A percentile compares a stretch with the other conserved stretches of the same genome.
Conservation (phyloP, 2,888 invertebrate species). For the Macrosoma leucophasiata region DNA sequence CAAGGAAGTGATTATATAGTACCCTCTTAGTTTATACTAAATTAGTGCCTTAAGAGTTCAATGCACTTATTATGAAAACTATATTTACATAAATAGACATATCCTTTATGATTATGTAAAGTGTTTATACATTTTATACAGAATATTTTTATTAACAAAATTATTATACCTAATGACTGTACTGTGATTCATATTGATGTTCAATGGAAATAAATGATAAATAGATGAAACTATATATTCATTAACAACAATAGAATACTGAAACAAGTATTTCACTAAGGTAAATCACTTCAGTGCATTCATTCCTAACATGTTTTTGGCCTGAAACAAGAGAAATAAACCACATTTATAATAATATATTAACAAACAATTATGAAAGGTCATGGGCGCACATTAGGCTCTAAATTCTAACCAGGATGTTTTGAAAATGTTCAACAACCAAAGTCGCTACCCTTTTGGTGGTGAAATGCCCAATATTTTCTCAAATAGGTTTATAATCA, state of each 20-base stretch:
- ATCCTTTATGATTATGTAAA: constrained; percentile 32
- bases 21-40: constrained; percentile 40
- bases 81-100: constrained; percentile 19
- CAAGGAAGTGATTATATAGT: constrained; percentile 70
- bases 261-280: constrained; percentile 6
- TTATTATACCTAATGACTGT: constrained; percentile 31
- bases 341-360: background rate
- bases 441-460: too few species aligned
- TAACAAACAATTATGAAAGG: too few species aligned
- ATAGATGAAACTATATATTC: constrained; percentile 23
- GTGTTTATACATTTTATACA: constrained; percentile 53
- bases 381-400: too few species aligned
- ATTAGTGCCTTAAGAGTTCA: constrained; percentile 43
- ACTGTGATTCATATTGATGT: constrained; percentile 31
- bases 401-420: too few species aligned
- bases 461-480: too few species aligned
- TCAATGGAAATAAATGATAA: constrained; percentile 16
- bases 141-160: constrained; percentile 29
- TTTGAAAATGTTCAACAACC: too few species aligned
- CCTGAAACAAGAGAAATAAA: constrained; percentile 41
- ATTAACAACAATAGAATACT: constrained; percentile 26
- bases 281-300: constrained; percentile 52
- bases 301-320: constrained; percentile 65
- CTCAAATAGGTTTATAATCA: too few species aligned
- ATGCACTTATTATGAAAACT: constrained; percentile 31